Evolutionary conservation across 2,113 vertebrate species (phyloP).

Genomic region (Ctenomys sociabilis): DNA sequence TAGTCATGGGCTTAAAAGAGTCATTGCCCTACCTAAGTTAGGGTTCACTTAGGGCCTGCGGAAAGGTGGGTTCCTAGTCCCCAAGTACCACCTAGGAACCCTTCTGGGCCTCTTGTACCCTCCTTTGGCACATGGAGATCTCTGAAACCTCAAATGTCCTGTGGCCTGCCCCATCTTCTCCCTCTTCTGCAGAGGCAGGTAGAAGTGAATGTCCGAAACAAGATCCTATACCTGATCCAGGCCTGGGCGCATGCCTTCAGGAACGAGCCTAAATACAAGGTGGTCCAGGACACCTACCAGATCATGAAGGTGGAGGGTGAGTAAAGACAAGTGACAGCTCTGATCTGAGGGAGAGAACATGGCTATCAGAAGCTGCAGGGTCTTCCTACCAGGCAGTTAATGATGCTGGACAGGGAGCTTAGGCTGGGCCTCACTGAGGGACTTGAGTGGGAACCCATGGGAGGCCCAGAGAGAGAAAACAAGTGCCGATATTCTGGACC

Average conservation of each 20-base stretch:
- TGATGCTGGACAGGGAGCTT: fast-evolving
- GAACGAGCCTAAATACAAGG: slow-evolving; percentile 99
- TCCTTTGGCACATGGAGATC: fast-evolving
- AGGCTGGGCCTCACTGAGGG: background rate
- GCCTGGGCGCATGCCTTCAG: slow-evolving; percentile 99
- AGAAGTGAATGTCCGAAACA: slow-evolving; percentile 95
- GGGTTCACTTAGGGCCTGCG: background rate
- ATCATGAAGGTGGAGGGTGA: slow-evolving; percentile 99
- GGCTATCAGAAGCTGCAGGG: background rate
- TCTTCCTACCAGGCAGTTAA: background rate
- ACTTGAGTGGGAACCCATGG: background rate
- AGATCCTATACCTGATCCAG: slow-evolving; percentile 97
- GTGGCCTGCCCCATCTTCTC: fast-evolving
- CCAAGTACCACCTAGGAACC: fast-evolving
- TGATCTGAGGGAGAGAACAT: background rate
- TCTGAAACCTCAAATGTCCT: fast-evolving
- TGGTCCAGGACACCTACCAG: slow-evolving; percentile 99
- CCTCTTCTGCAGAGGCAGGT: slow-evolving; percentile 90
- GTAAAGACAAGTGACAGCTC: background rate
- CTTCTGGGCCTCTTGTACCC: background rate
- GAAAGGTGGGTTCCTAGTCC: fast-evolving
- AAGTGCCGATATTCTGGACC: too few species aligned
- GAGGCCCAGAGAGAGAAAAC: background rate
- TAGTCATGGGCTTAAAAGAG: background rate
- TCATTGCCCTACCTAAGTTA: too few species aligned